Conservation (phyloP, 2,888 invertebrate species). For the Globia sparganii region DNA sequence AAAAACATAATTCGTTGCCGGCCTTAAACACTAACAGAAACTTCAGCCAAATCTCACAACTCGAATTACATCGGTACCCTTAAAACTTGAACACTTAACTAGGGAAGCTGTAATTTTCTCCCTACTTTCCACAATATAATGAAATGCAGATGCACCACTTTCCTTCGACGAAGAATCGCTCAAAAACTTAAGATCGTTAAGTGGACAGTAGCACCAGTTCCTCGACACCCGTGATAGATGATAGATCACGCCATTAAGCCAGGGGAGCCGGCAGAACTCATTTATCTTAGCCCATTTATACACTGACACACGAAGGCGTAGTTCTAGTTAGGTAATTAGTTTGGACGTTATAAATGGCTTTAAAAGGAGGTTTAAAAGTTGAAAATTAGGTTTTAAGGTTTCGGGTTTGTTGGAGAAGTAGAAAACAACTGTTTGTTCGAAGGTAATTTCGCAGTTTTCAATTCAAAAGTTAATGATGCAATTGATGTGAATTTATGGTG, state of each 20-base stretch:
- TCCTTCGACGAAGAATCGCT: slow-evolving; percentile 16
- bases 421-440: slow-evolving; percentile 19
- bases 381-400: slow-evolving; percentile 60
- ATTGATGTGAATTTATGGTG: slow-evolving; percentile 10
- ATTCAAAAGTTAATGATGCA: slow-evolving; percentile 33
- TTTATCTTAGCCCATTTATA: slow-evolving; percentile 70
- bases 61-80: not conserved
- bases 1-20: not conserved
- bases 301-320: slow-evolving; percentile 62
- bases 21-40: not conserved
- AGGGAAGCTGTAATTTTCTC: not conserved
- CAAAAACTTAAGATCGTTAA: slow-evolving; percentile 57
- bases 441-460: slow-evolving; percentile 27
- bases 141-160: slow-evolving; percentile 46
- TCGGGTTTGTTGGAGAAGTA: slow-evolving; percentile 17
- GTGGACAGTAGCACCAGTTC: slow-evolving; percentile 51
- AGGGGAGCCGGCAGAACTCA: slow-evolving; percentile 60
- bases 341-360: slow-evolving; percentile 66
- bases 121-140: not conserved
- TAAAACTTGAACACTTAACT: not conserved
- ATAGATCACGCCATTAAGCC: slow-evolving; percentile 68
- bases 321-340: slow-evolving; percentile 64
- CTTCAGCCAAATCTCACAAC: not conserved
- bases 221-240: slow-evolving; percentile 61
- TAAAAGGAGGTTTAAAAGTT: slow-evolving; percentile 60